Base-by-base conservation (phyloP, 2,113 vertebrate species). In the Phaethon lepturus region DNA sequence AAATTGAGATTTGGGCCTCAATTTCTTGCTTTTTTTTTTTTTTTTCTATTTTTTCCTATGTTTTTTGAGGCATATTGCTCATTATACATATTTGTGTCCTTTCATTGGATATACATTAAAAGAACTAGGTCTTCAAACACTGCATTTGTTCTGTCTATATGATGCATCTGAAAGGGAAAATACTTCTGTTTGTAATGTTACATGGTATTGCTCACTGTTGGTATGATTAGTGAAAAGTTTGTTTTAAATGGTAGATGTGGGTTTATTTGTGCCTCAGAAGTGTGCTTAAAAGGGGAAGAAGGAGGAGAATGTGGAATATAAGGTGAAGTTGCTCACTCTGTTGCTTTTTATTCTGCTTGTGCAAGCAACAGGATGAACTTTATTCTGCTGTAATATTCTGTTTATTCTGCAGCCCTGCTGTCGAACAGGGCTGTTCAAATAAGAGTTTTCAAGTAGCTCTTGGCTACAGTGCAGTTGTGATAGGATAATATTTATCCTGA, bases 381-480 rank as follows among this genome's bases (percentile, higher is more conserved):
- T 59, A 75, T 90, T 72, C 33, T 76, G 38, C 38, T 66, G 24
- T 78, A 78, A 66, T 59, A 28, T 26, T 85, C 23, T 77, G 45
- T 47, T 80, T 86, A 47, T 73, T 88, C 69, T 93, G 82, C 69
- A 90, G 66, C 50, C 66, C 68, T 81, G 60, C 81, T 94, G 69
- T 90, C 64, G 71, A 62, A 50, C 53, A 71, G 47, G 23, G 47
- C 66, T 85, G 19, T 77, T 90, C 78, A 83, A 45, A 67, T 83
- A 53, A 0, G 11, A 83, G 26, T 74, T 94, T 83, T 85, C 71
- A 66, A 88, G 83, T 71, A 93, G 71, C 92, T 94, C 50, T 83
- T 95, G 94, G 94, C 92, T 94, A 59, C 88, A 84, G 55, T 80
- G 83, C 74, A 90, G 92, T 73, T 96, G 64, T 81, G 84, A 56